Base-by-base conservation (phyloP, 2,797 vertebrate species). In the Orientallactaga sibirica region DNA sequence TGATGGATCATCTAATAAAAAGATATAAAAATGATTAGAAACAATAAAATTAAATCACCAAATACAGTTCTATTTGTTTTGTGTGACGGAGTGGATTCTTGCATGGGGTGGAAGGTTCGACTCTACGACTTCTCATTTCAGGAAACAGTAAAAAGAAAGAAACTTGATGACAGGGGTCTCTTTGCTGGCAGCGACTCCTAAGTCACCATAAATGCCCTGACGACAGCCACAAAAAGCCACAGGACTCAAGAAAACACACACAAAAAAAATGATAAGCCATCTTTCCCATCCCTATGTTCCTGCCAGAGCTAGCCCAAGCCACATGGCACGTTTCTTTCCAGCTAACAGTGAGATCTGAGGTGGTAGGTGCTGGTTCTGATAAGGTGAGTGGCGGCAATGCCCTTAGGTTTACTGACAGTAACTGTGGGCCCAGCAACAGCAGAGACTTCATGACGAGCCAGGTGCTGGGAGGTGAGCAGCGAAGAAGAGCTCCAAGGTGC, bases 1-100 rank as follows among this genome's bases (percentile, higher is more conserved):
- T 84, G 95, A 95, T 61, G 71, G 78, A 94, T 68, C 29, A 82
- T 19, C 70, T 89, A 93, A 96, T 81, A 78, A 95, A 83, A 95
- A 29, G 52, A 84, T 61, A 85, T 33, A 88, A 86, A 92, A 93
- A 89, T 29, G 91, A 94, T 90, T 70, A 92, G 64, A 92, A 81
- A 89, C 24, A 43, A 88, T 94, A 86, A 89, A 86, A 73, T 77
- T 62, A 93, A 91, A 94, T 82, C 79, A 52, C n/a, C 74, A 76
- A 89, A 67, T 58, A 74, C 19, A 71, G 52, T 29, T 82, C 64
- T 85, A 81, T 93, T 66, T 86, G 77, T 77, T 70, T 89, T 55
- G 6, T 66, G 27, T 24, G 7, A 37, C 22, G 1, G 52, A 41
- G 70, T 58, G 18, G 87, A 62, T 86, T 90, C 75, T 81, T 55